These are phyloP conservation scores for Vanessa tameamea DNA, from an alignment of 1,140 invertebrate species.

Conservation along the genomic window DNA sequence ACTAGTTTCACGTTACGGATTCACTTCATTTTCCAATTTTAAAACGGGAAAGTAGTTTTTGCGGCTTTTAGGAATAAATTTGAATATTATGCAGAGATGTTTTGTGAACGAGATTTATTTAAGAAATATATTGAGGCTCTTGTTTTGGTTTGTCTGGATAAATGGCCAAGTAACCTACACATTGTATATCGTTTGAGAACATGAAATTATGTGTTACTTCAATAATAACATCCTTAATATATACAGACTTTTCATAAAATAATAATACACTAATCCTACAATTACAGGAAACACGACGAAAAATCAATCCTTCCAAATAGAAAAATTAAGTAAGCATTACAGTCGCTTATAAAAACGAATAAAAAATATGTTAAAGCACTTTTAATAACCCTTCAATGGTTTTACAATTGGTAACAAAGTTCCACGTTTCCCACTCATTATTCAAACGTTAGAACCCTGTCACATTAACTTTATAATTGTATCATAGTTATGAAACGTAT, in stretches of 20 bases:
- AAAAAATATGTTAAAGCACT: no score
- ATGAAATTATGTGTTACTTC: no score
- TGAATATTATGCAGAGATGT: neutral
- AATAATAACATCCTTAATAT: no score
- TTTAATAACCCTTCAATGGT: neutral
- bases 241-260: no score
- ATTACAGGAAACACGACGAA: no score
- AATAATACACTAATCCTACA: no score
- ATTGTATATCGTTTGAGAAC: no score
- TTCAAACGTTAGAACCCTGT: constrained; percentile 5
- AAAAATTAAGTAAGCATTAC: no score
- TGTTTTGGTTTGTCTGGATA: no score
- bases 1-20: constrained; percentile 40
- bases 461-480: neutral
- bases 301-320: no score
- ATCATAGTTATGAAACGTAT: neutral
- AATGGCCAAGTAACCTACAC: no score
- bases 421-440: neutral
- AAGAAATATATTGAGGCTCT: neutral
- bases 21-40: constrained; percentile 39
- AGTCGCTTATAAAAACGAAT: no score
- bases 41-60: constrained; percentile 17
- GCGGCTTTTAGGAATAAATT: constrained; percentile 12
- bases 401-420: neutral
- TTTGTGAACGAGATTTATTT: neutral